phyloP scores from a whole-genome alignment of 2,113 vertebrate genomes.

The Ahaetulla prasina region DNA sequence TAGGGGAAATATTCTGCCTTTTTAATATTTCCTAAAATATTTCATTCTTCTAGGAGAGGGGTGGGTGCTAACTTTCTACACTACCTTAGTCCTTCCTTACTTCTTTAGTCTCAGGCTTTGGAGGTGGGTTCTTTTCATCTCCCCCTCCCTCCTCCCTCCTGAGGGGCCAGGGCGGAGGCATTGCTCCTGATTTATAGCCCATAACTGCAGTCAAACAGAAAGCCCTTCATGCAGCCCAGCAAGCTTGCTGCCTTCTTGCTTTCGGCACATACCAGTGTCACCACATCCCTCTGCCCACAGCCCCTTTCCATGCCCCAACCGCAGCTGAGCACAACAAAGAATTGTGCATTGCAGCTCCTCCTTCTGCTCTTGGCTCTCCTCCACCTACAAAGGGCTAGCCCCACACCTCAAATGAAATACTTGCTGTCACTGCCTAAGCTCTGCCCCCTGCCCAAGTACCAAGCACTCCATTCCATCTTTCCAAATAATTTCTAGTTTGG shows the following conservation, averaged over 20 bases:
- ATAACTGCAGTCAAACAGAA: constrained; percentile 59
- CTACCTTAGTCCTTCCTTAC: neutral
- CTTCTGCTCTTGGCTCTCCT: neutral
- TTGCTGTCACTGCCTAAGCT: neutral
- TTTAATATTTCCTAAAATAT: too few species aligned
- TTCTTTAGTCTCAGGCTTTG: neutral
- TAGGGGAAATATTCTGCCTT: too few species aligned
- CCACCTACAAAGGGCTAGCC: neutral
- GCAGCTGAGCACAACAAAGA: accelerated
- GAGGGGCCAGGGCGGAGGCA: neutral
- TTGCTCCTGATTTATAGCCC: constrained; percentile 60
- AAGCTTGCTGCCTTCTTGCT: constrained; percentile 6
- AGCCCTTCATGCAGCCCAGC: constrained; percentile 48
- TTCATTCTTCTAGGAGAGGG: too few species aligned
- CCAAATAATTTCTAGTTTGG: neutral
- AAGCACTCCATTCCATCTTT: neutral
- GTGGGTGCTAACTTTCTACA: too few species aligned
- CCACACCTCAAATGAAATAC: neutral
- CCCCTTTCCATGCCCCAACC: constrained; percentile 26
- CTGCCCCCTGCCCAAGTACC: neutral
- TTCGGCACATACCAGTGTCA: constrained; percentile 16
- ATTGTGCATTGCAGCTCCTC: neutral
- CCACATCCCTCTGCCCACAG: constrained; percentile 37
- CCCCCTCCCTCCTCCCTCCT: neutral
- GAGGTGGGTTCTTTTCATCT: neutral